phyloP scores from a whole-genome alignment of 2,113 vertebrate species.

The Varanus komodoensis region DNA sequence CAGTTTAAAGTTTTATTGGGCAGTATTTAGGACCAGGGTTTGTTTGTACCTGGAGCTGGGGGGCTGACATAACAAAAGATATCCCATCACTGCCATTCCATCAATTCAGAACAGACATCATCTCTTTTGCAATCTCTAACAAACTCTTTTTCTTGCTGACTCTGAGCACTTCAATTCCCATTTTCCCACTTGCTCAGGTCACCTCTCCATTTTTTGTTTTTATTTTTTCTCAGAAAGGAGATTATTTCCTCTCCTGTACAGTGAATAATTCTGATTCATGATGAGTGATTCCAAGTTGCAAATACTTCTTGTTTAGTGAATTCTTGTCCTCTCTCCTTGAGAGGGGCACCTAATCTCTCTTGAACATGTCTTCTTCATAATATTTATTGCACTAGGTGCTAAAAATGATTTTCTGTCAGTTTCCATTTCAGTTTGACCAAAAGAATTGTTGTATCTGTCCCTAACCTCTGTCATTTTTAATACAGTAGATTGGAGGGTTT shows the following conservation, averaged over 20 bases:
- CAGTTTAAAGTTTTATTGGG: background rate
- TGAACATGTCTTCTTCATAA: slow-evolving; percentile 77
- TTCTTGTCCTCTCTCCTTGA: slow-evolving; percentile 76
- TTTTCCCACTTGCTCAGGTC: background rate
- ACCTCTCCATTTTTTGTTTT: slow-evolving; percentile 10
- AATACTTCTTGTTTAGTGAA: slow-evolving; percentile 66
- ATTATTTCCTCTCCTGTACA: slow-evolving; percentile 55
- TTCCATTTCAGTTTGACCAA: slow-evolving; percentile 78
- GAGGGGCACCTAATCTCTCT: slow-evolving; percentile 75
- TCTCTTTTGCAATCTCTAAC: background rate
- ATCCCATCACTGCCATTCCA: background rate
- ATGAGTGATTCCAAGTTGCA: slow-evolving; percentile 56
- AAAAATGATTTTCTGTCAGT: slow-evolving; percentile 85
- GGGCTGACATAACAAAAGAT: too few species aligned
- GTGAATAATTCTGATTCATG: background rate
- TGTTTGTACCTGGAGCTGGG: background rate
- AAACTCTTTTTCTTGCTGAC: slow-evolving; percentile 26
- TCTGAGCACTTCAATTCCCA: background rate
- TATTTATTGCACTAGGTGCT: slow-evolving; percentile 76
- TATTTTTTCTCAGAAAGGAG: background rate
- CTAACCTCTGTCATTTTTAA: slow-evolving; percentile 87
- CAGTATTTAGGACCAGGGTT: background rate
- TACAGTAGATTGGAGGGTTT: slow-evolving; percentile 73
- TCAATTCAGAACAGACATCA: background rate
- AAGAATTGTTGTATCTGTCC: slow-evolving; percentile 78